Evolutionary conservation across 1,140 invertebrate genomes (phyloP).

Genomic region (Diorhabda carinulata): DNA sequence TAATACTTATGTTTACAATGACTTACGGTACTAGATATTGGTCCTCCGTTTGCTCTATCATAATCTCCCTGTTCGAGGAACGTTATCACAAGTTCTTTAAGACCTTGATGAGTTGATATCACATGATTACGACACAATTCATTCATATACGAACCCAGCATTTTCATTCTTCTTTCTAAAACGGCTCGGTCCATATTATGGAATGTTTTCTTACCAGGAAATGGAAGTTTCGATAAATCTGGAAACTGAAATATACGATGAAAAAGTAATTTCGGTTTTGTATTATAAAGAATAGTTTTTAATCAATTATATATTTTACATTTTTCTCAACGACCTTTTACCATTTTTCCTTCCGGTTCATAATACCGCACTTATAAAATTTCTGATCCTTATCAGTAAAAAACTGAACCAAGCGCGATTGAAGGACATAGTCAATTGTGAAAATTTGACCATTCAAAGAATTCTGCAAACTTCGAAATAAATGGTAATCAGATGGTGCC

Average conservation of each 20-base stretch:
- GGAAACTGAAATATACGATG: slow-evolving; percentile 61
- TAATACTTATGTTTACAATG: no score
- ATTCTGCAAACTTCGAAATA: no score
- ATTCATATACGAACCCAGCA: slow-evolving; percentile 80
- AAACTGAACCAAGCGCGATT: no score
- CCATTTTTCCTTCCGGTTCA: no score
- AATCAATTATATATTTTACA: no score
- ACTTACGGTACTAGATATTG: slow-evolving; percentile 57
- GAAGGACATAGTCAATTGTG: no score
- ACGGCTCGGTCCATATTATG: slow-evolving; percentile 88
- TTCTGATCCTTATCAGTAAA: no score
- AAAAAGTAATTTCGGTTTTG: no score
- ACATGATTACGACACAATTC: slow-evolving; percentile 62
- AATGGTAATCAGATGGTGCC: no score
- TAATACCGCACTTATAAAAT: background rate
- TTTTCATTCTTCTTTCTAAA: slow-evolving; percentile 79
- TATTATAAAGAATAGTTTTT: no score
- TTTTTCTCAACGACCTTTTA: no score
- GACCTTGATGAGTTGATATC: slow-evolving; percentile 59
- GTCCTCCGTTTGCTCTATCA: slow-evolving; percentile 62
- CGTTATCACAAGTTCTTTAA: slow-evolving; percentile 66
- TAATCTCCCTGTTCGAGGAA: slow-evolving; percentile 80
- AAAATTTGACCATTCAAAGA: no score
- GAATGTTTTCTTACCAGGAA: slow-evolving; percentile 91
- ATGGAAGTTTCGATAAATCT: slow-evolving; percentile 71